Evolutionary conservation across 64 coral and sea anemone species (phyloP).

Genomic region (Orbicella faveolata): DNA sequence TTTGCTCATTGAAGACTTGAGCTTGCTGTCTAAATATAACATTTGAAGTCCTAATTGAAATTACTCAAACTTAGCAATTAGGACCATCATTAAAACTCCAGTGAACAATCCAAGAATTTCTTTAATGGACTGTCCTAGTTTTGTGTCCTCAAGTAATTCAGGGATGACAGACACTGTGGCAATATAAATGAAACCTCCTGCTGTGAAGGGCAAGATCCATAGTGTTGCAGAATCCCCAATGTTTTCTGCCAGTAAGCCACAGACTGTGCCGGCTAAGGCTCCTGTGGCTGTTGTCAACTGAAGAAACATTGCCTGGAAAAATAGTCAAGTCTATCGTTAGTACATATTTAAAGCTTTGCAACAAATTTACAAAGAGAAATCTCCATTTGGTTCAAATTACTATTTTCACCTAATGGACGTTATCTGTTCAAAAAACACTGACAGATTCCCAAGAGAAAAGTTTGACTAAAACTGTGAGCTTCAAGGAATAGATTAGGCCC

Average conservation of each 20-base stretch:
- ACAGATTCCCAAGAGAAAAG: no score
- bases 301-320: constrained; percentile 88
- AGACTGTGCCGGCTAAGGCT: constrained; percentile 85
- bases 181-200: constrained; percentile 97
- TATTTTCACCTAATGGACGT: no score
- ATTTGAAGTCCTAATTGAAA: background rate
- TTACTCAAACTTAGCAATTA: constrained; percentile 93
- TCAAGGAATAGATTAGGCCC: no score
- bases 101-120: constrained; percentile 88
- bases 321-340: background rate
- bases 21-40: background rate
- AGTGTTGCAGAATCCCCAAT: constrained; percentile 83
- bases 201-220: constrained; percentile 96
- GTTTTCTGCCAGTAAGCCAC: constrained; percentile 89
- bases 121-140: constrained; percentile 93
- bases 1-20: background rate
- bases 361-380: no score
- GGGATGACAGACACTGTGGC: constrained; percentile 98
- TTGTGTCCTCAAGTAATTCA: constrained; percentile 88
- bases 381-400: no score
- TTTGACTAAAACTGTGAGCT: no score
- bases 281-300: constrained; percentile 91
- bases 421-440: no score
- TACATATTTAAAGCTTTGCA: background rate
- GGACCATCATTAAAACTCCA: constrained; percentile 97